Conservation (phyloP, 2,797 vertebrate species). For the Heliangelus exortis region DNA sequence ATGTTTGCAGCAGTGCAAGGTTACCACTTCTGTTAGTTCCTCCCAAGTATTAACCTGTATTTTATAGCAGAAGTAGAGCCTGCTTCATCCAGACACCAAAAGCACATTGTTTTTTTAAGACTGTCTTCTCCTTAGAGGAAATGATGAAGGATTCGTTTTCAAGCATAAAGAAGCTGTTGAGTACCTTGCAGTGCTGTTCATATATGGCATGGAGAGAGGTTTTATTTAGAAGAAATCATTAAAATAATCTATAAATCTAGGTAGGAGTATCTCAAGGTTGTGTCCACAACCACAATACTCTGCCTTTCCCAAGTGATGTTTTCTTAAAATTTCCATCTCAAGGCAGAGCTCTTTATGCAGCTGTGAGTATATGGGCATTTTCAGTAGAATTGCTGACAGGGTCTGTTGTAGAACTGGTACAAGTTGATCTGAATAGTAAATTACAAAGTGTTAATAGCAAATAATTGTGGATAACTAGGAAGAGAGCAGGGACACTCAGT, state of each 20-base stretch:
- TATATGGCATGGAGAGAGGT: not conserved
- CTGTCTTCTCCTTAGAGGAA: not conserved
- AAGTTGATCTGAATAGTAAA: fast-evolving
- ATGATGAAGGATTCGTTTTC: not conserved
- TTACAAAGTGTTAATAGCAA: not conserved
- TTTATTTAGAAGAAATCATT: not conserved
- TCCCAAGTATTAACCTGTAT: not conserved
- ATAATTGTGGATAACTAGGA: not conserved
- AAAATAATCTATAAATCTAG: not conserved
- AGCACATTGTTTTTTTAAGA: not conserved
- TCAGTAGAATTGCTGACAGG: not conserved
- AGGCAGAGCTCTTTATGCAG: not conserved
- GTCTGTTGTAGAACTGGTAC: not conserved
- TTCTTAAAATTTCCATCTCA: not conserved
- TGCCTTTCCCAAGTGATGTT: not conserved
- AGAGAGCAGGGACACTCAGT: not conserved
- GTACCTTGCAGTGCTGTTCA: not conserved
- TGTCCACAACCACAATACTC: not conserved
- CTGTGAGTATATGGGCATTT: not conserved
- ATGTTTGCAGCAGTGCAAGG: not conserved
- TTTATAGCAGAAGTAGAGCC: not conserved
- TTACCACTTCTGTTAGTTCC: not conserved
- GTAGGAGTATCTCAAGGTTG: fast-evolving
- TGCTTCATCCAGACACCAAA: not conserved
- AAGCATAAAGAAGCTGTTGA: not conserved